These are phyloP conservation scores for Megaceryle maxima DNA, from an alignment of 2,113 vertebrate species.

Conservation along the genomic window DNA sequence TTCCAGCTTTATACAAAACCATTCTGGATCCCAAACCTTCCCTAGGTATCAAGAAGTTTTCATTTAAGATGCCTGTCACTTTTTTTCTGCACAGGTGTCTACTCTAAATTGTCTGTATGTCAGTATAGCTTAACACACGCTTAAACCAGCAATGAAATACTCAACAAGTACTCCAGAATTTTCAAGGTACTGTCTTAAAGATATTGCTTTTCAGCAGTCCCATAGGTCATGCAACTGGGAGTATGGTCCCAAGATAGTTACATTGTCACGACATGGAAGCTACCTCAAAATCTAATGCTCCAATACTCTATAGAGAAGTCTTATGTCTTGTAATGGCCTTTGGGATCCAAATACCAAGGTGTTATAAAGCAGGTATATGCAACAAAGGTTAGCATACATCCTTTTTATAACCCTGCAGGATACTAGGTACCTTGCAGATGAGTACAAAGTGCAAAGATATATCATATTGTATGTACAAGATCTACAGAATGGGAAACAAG, in stretches of 20 bases:
- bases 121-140: neutral
- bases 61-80: rapidly evolving
- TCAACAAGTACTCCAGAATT: neutral
- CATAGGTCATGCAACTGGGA: neutral
- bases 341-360: neutral
- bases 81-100: neutral
- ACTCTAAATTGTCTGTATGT: neutral
- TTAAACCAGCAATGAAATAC: neutral
- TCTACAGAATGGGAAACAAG: neutral
- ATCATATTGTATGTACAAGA: neutral
- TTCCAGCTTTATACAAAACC: neutral
- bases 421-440: neutral
- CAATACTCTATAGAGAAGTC: neutral
- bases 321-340: neutral
- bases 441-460: neutral
- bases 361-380: neutral
- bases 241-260: neutral
- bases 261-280: neutral
- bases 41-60: neutral
- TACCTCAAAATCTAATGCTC: neutral
- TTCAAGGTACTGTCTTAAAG: neutral
- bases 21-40: neutral
- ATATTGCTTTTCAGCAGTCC: neutral
- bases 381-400: neutral
- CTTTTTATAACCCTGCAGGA: neutral